Percentiles rank a stretch among this genome's conserved stretches.
These are phyloP conservation scores for Pipistrellus nathusii DNA, from an alignment of 2,797 vertebrate genomes.

Conservation along the genomic window DNA sequence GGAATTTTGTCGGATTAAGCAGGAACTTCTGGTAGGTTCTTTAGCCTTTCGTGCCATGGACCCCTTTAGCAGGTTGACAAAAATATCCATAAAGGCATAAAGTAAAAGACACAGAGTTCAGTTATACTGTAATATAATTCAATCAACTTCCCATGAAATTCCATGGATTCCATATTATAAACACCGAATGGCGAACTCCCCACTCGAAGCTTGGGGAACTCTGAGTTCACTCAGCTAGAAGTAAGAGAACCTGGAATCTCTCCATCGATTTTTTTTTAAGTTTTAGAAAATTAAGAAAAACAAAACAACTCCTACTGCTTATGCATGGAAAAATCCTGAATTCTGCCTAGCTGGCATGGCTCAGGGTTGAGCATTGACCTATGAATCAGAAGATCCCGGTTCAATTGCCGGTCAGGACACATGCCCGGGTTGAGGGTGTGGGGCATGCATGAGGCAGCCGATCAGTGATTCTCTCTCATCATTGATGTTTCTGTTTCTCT, in stretches of 20 bases:
- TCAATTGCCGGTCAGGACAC: too few relatives aligned
- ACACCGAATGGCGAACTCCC: neutral
- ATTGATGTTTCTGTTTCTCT: too few relatives aligned
- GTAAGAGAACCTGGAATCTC: neutral
- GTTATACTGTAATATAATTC: neutral
- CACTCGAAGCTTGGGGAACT: neutral
- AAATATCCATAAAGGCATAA: neutral
- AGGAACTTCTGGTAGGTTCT: neutral
- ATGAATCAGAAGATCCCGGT: too few relatives aligned
- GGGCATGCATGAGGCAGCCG: too few relatives aligned
- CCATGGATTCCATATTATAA: neutral
- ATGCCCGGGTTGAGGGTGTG: too few relatives aligned
- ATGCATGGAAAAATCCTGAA: conserved; percentile 6
- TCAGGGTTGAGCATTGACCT: too few relatives aligned
- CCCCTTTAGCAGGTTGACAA: neutral
- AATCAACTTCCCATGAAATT: neutral
- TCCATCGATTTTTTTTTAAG: neutral
- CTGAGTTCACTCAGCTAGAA: neutral
- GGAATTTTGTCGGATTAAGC: neutral
- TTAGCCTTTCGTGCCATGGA: neutral
- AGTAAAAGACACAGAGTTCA: neutral
- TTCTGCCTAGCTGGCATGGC: neutral
- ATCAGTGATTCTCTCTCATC: too few relatives aligned
- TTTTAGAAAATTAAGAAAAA: conserved; percentile 41
- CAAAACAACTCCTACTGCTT: neutral